Conservation (phyloP, 2,113 vertebrate species). For the Cyphotilapia sp. region DNA sequence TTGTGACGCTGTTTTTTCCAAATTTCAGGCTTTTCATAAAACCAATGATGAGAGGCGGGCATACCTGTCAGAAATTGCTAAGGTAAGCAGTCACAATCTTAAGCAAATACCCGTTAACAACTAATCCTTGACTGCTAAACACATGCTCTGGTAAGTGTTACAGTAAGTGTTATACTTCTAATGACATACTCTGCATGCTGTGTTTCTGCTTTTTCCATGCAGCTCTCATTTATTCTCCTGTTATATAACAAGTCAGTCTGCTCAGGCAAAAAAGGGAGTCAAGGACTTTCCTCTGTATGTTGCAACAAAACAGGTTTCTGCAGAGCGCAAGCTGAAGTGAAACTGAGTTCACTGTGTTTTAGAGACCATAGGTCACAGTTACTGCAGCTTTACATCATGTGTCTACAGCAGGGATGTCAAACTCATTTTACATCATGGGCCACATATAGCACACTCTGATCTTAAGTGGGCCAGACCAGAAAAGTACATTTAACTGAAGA, state of each 20-base stretch:
- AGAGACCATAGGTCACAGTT: neutral
- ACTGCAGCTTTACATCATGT: neutral
- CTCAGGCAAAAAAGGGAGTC: neutral
- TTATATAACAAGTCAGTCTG: slow-evolving; percentile 14
- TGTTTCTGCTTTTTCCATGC: neutral
- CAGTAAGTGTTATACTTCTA: neutral
- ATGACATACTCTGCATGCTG: neutral
- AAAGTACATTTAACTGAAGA: neutral
- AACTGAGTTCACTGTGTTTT: neutral
- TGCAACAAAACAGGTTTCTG: neutral
- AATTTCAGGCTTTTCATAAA: slow-evolving; percentile 77
- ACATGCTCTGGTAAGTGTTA: neutral
- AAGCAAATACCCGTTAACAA: neutral
- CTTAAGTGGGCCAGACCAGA: neutral
- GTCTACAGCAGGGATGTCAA: neutral
- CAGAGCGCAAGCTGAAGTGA: neutral
- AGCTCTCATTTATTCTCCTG: slow-evolving; percentile 1
- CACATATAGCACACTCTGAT: neutral
- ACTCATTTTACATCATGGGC: neutral
- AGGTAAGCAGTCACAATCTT: slow-evolving; percentile 62
- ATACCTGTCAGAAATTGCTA: slow-evolving; percentile 78
- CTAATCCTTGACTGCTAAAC: neutral
- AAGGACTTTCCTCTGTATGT: slow-evolving; percentile 8
- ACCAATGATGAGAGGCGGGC: slow-evolving; percentile 72
- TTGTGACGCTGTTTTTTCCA: slow-evolving; percentile 1